phyloP scores from a whole-genome alignment of 53 echinoderm and acorn worm genomes.

The Echinometra lucunter region DNA sequence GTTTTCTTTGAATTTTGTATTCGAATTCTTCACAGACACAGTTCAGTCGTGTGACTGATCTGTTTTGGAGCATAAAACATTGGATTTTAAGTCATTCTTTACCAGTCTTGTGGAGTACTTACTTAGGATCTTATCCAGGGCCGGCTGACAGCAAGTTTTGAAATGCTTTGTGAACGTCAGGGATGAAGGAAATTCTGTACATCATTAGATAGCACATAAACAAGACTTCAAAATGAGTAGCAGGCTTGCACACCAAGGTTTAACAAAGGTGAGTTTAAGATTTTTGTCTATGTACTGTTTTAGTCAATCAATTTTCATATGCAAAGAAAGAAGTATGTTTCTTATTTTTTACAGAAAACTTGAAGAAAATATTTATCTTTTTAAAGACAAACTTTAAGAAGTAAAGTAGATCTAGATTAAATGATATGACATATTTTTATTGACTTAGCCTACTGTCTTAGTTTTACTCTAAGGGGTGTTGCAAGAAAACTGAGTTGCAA shows the following conservation, averaged over 20 bases:
- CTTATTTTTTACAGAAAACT: too few relatives aligned
- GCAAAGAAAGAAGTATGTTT: too few relatives aligned
- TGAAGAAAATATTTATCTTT: too few relatives aligned
- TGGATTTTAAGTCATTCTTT: neutral
- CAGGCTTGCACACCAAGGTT: constrained; percentile 11
- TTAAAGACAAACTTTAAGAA: too few relatives aligned
- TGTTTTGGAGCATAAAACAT: neutral
- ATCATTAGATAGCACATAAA: constrained; percentile 18
- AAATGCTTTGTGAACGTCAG: neutral
- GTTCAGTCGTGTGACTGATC: neutral
- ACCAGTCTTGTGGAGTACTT: neutral
- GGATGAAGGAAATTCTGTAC: constrained; percentile 36
- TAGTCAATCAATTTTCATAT: too few relatives aligned
- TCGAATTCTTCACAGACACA: neutral
- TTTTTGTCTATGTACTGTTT: too few relatives aligned
- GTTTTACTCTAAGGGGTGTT: too few relatives aligned
- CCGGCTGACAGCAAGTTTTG: neutral
- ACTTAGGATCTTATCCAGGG: neutral
- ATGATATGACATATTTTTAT: too few relatives aligned
- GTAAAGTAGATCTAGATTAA: too few relatives aligned
- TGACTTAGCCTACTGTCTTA: too few relatives aligned
- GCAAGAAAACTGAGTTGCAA: too few relatives aligned
- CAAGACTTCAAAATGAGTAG: constrained; percentile 59
- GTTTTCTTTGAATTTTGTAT: too few relatives aligned
- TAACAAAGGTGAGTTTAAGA: constrained; percentile 29